Evolutionary conservation across 2,797 vertebrate species (phyloP).

Genomic region (Lutjanus campechanus): DNA sequence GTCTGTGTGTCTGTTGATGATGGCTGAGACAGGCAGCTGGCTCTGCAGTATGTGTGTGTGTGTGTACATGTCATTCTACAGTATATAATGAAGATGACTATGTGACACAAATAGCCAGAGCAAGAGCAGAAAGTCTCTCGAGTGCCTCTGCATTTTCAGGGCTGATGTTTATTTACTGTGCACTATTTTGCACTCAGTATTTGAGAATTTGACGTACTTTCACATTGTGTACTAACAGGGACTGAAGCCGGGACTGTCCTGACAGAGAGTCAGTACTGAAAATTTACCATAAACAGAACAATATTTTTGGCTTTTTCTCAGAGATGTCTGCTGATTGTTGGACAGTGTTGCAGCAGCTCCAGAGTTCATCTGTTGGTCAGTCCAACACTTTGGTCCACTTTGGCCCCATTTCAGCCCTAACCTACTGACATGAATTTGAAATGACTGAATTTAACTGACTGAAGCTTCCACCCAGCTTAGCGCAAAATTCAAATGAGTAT

Average conservation of each 20-base stretch:
- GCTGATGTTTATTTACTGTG: not conserved
- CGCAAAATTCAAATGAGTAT: no score
- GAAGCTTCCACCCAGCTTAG: no score
- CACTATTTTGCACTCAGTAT: not conserved
- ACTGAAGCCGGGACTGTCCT: no score
- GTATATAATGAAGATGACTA: constrained; percentile 5
- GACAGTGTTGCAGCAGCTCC: no score
- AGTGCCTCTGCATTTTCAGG: not conserved
- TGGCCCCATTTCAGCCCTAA: no score
- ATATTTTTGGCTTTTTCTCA: no score
- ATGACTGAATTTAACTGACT: no score
- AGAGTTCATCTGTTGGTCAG: not conserved
- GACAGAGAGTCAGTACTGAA: not conserved
- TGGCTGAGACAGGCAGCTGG: constrained; percentile 28
- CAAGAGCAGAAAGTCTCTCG: not conserved
- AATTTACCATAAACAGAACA: not conserved
- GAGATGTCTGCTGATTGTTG: no score
- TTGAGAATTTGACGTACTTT: not conserved
- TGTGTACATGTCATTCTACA: constrained; percentile 7
- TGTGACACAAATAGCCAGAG: constrained; percentile 9
- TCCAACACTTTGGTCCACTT: no score
- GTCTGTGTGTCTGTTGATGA: not conserved
- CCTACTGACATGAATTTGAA: no score
- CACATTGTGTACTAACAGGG: not conserved
- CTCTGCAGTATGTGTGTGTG: constrained; percentile 22